phyloP scores from a whole-genome alignment of 1,140 invertebrate genomes.

The Neodiprion fabricii region DNA sequence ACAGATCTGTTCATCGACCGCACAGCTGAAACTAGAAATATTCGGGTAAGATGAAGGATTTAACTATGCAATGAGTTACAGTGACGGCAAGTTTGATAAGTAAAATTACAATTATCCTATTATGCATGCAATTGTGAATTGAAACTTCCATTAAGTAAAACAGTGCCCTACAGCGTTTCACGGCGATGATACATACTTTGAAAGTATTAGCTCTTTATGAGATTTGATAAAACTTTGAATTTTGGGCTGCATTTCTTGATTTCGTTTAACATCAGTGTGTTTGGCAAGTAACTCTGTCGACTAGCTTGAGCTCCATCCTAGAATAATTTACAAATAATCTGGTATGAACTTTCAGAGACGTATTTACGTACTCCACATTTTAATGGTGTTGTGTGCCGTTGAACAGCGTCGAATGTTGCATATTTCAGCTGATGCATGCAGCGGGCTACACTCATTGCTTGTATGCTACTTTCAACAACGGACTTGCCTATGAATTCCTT shows the following conservation, averaged over 20 bases:
- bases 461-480: conserved; percentile 93
- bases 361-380: too few relatives aligned
- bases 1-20: conserved; percentile 94
- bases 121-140: background rate
- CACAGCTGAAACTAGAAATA: conserved; percentile 78
- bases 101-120: conserved; percentile 11
- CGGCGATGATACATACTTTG: background rate
- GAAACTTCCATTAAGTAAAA: conserved; percentile 21
- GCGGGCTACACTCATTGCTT: conserved; percentile 83
- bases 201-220: background rate
- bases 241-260: too few relatives aligned
- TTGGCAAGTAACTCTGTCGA: too few relatives aligned
- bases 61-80: conserved; percentile 9
- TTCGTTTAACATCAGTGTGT: too few relatives aligned
- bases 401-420: conserved; percentile 24
- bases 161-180: background rate
- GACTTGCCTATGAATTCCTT: conserved; percentile 91
- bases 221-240: too few relatives aligned
- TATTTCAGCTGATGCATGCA: conserved; percentile 73
- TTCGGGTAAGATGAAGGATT: conserved; percentile 60
- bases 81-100: conserved; percentile 11
- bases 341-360: too few relatives aligned
- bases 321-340: too few relatives aligned
- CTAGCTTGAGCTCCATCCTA: too few relatives aligned
- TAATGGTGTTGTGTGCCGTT: background rate